Base-by-base conservation (phyloP, 2,797 vertebrate genomes). In the Acanthurus tractus region DNA sequence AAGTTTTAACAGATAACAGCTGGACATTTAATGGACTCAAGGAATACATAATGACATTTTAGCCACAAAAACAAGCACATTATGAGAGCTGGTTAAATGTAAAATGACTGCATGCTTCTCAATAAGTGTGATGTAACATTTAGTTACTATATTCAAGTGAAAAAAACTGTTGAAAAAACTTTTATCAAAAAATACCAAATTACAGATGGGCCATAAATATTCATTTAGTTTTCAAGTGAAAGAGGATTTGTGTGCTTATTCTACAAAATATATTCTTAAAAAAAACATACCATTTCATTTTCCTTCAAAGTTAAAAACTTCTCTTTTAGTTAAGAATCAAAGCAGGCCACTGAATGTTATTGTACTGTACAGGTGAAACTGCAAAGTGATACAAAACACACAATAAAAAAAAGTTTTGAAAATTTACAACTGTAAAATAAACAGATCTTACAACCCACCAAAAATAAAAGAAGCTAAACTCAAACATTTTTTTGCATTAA, bases 401-500 rank as follows among this genome's bases (percentile, higher is more conserved):
- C 29, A 78, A 79, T 78, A 92, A 55, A 89, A 55, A 89, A 89
- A 89, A 74, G 29, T 83, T 75, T 66, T 79, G 84, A 14, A 89
- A 84, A 84, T 81, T 10, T 78, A 85, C 54, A 87, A 68, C 50
- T 74, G 53, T 63, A 72, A 84, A 87, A 83, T 44, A 79, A 86
- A 70, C 22, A 74, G 11, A 15, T 13, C 23, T 45, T 62, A 42
- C 2, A 15, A 49, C 12, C 3, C 6, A n/a, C 20, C 6, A 1
- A n/a, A 62, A 48, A 44, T 29, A 46, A 58, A 63, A 65, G 64
- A 15, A 23, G 38, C 38, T 13, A 23, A 23, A 17, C 13, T 8
- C 18, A 20, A 1, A 8, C 5, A 18, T 14, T 49, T 20, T 49
- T 67, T 70, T n/a, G 15, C 54, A 18, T n/a, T 22, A 61, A 68